These are phyloP conservation scores for Marmota flaviventris DNA, from an alignment of 2,113 vertebrate species.

Conservation along the genomic window DNA sequence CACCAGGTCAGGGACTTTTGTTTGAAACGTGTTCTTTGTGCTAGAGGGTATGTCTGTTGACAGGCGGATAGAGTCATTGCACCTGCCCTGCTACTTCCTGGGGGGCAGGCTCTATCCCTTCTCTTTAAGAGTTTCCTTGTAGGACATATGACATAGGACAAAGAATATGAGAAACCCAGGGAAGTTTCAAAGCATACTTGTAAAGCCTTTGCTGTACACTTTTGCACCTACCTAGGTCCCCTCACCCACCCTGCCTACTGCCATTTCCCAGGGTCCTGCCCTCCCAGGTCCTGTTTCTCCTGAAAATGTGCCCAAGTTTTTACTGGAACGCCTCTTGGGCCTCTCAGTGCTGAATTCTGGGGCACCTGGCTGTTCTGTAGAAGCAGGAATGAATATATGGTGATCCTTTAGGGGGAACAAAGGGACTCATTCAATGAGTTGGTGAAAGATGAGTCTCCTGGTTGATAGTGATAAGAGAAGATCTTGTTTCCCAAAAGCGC, in stretches of 20 bases:
- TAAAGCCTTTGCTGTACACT: background rate
- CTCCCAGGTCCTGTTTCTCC: constrained; percentile 2
- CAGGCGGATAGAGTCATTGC: fast-evolving
- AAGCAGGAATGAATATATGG: constrained; percentile 66
- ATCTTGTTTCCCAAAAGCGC: constrained; percentile 76
- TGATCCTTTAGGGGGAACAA: constrained; percentile 79
- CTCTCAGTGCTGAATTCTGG: constrained; percentile 37
- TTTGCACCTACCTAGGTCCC: background rate
- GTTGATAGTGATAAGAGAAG: constrained; percentile 76
- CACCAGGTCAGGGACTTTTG: background rate
- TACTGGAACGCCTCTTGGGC: background rate
- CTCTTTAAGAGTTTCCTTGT: background rate
- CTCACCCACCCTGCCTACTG: background rate
- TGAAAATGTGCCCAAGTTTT: background rate
- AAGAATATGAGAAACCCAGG: background rate
- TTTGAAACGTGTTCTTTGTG: background rate
- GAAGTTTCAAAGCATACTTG: background rate
- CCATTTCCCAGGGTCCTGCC: background rate
- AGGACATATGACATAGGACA: background rate
- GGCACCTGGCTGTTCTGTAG: constrained; percentile 25
- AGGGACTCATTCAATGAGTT: constrained; percentile 74
- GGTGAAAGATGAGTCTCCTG: constrained; percentile 77
- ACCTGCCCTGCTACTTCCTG: background rate
- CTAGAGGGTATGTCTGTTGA: background rate
- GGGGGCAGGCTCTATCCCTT: background rate